Evolutionary conservation across 2,797 vertebrate species (phyloP).

Genomic region (Cynodonichthys magdalenae): DNA sequence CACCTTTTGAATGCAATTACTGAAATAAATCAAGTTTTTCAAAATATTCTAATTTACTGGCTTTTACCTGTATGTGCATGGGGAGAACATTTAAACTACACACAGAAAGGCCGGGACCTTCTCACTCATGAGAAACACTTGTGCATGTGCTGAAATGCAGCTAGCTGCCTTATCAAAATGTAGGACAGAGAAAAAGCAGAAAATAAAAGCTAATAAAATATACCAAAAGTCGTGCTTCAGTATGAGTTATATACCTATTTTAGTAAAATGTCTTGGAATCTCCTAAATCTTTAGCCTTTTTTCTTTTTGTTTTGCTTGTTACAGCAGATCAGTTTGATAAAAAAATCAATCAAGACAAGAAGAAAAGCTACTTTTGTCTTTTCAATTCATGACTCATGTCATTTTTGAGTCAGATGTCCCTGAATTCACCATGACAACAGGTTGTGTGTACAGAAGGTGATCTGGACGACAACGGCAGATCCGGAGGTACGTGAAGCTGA

Average conservation of each 20-base stretch:
- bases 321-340: slow-evolving; percentile 9
- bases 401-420: slow-evolving; percentile 65
- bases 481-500: slow-evolving; percentile 43
- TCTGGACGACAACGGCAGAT: slow-evolving; percentile 51
- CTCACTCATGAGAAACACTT: slow-evolving; percentile 1
- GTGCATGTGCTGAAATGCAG: background rate
- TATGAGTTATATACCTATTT: no score
- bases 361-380: slow-evolving; percentile 24
- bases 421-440: slow-evolving; percentile 74
- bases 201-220: slow-evolving; percentile 5
- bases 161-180: slow-evolving; percentile 21
- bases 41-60: no score
- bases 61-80: no score
- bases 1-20: no score
- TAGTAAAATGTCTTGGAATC: no score
- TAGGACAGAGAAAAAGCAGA: slow-evolving; percentile 15
- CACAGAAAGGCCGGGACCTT: background rate
- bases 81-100: no score
- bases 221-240: background rate
- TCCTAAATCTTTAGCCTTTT: no score
- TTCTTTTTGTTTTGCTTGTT: background rate
- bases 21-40: no score
- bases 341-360: background rate
- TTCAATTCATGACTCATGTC: slow-evolving; percentile 61
- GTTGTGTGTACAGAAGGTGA: slow-evolving; percentile 58